Evolutionary conservation across 2,113 vertebrate genomes (phyloP).

Genomic region (Nycticorax nycticorax): DNA sequence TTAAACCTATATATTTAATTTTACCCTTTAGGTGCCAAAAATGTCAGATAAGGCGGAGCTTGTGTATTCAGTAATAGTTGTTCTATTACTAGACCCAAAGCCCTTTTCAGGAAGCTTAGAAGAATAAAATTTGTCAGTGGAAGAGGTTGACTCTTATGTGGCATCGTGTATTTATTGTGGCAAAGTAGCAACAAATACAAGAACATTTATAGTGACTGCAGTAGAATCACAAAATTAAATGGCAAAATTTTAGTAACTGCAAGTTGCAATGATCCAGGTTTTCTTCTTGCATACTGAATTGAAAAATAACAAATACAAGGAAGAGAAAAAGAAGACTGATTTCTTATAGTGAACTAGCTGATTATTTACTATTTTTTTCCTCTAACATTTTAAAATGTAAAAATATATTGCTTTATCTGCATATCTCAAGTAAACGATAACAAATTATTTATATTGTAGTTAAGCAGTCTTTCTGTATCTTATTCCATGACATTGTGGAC

Average conservation of each 20-base stretch:
- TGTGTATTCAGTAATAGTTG: neutral
- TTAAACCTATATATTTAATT: conserved; percentile 12
- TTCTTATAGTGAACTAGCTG: neutral
- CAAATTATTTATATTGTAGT: neutral
- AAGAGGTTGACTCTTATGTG: neutral
- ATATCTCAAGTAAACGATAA: neutral
- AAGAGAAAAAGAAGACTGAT: neutral
- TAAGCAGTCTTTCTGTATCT: neutral
- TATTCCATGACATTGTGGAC: neutral
- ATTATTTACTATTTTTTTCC: neutral
- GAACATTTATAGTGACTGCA: neutral
- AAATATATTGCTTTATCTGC: neutral
- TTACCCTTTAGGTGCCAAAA: neutral
- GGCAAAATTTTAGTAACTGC: neutral
- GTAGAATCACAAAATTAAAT: neutral
- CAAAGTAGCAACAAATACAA: neutral
- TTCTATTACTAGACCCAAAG: neutral
- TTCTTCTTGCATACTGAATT: neutral
- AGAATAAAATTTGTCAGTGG: neutral
- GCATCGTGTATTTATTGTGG: neutral
- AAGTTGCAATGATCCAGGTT: neutral
- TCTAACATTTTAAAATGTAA: neutral
- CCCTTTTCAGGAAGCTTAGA: neutral
- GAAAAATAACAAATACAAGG: neutral
- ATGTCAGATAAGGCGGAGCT: neutral